phyloP scores from a whole-genome alignment of 2,113 vertebrate genomes.

The Engystomops pustulosus region DNA sequence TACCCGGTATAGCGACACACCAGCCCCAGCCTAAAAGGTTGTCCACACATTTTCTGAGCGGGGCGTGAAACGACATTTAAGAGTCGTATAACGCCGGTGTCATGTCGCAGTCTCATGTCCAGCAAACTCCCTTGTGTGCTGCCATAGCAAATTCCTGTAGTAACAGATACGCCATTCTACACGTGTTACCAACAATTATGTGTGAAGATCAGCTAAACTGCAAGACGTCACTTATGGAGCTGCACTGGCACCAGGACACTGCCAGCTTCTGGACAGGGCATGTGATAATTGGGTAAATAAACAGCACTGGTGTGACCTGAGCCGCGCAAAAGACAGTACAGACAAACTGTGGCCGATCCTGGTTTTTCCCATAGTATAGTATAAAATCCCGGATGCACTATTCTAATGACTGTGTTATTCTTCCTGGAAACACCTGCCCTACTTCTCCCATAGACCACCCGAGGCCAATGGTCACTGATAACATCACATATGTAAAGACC shows the following conservation, averaged over 20 bases:
- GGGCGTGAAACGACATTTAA: constrained; percentile 41
- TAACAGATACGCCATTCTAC: constrained; percentile 41
- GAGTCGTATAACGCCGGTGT: constrained; percentile 48
- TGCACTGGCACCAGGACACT: neutral
- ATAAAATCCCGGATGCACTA: too few species aligned
- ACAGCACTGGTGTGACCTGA: too few species aligned
- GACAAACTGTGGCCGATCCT: too few species aligned
- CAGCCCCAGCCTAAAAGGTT: constrained; percentile 49
- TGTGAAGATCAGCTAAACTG: constrained; percentile 27
- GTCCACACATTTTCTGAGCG: constrained; percentile 41
- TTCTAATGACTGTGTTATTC: too few species aligned
- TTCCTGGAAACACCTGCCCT: too few species aligned
- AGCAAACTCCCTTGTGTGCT: constrained; percentile 43
- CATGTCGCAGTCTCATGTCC: constrained; percentile 48
- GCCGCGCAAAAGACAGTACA: too few species aligned
- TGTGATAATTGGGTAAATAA: neutral
- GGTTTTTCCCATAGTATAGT: too few species aligned
- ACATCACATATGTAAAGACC: too few species aligned
- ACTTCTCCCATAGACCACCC: too few species aligned
- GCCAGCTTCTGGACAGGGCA: constrained; percentile 17
- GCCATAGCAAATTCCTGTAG: constrained; percentile 41
- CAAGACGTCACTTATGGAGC: neutral
- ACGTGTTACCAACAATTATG: constrained; percentile 41
- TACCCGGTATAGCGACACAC: constrained; percentile 30
- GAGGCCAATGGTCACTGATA: too few species aligned